These are phyloP conservation scores for Isurus oxyrinchus DNA, from an alignment of 2,113 vertebrate genomes.

Conservation along the genomic window DNA sequence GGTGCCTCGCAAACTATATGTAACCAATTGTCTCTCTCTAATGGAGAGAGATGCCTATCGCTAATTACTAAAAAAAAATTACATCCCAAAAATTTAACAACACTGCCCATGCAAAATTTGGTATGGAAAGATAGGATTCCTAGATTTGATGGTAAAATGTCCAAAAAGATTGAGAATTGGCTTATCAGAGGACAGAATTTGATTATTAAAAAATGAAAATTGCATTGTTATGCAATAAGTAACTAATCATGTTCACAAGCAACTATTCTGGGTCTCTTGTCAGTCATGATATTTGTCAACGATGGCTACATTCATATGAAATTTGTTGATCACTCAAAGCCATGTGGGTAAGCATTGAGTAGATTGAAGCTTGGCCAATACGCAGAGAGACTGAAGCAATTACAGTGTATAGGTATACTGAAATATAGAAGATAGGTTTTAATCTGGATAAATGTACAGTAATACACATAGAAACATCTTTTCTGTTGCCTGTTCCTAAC, in stretches of 20 bases:
- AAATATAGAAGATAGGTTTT: neutral
- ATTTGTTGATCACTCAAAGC: neutral
- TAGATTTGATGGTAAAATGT: neutral
- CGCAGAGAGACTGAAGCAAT: neutral
- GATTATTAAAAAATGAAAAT: neutral
- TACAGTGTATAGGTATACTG: neutral
- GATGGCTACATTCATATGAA: neutral
- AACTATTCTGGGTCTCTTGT: neutral
- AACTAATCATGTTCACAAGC: neutral
- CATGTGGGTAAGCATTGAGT: neutral
- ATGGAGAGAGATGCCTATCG: no score
- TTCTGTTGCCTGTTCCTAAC: no score
- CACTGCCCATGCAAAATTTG: neutral
- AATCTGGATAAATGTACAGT: no score
- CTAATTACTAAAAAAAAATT: no score
- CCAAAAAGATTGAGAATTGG: neutral
- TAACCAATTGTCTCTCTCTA: no score
- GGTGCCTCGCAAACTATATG: no score
- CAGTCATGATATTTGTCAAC: neutral
- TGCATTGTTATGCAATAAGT: neutral
- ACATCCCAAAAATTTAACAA: neutral
- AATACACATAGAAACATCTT: neutral
- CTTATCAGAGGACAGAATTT: neutral
- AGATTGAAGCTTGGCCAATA: neutral
- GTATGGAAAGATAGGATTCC: neutral